Evolutionary conservation across 2,888 invertebrate species (phyloP), one percentile per base, ranked within the genome.

Genomic region (Panzeria rudis): DNA sequence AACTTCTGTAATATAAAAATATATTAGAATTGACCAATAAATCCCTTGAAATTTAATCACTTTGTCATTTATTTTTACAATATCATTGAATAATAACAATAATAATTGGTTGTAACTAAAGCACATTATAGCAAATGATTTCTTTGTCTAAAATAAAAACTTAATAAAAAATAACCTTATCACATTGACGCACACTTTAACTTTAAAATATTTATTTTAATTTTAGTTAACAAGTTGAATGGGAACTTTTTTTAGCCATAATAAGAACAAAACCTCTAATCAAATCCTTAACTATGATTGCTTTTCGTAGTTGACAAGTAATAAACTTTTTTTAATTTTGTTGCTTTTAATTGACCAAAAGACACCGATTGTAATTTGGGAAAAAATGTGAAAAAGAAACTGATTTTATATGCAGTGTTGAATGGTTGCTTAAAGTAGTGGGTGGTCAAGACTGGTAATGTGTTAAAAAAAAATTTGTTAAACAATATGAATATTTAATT

Each of bases 281-380:
- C 75, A 80, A 80, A 76, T 52, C 61, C 62, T 79, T 69, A 79
- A 47, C 50, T 41, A 64, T 79, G 62, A 59, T 47, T 61, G 52
- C 35, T 44, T 52, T 59, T 47, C 38, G 44, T 44, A 5, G 66
- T 23, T 72, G 64, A 52, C 52, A 56, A 56, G 25, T 69, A 47
- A 54, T 56, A 29, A 2, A 15, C 9, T 32, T 44, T 59, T 76
- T 32, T 25, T 23, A n/a, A 25, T 76, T 62, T 77, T 52, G 35
- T 54, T 41, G 25, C 44, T 71, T 50, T 68, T 80, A 84, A 80
- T 84, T 84, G 79, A 56, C 69, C 64, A 84, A 84, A 80, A 64
- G 71, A 75, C 54, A 66, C 79, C 79, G 84, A 68, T 38, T 35
- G 59, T 9, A 17, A 75, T 41, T 72, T 44, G 13, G 54, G n/a